Evolutionary conservation across 1,140 invertebrate species (phyloP).

Genomic region (Drosophila malerkotliana): DNA sequence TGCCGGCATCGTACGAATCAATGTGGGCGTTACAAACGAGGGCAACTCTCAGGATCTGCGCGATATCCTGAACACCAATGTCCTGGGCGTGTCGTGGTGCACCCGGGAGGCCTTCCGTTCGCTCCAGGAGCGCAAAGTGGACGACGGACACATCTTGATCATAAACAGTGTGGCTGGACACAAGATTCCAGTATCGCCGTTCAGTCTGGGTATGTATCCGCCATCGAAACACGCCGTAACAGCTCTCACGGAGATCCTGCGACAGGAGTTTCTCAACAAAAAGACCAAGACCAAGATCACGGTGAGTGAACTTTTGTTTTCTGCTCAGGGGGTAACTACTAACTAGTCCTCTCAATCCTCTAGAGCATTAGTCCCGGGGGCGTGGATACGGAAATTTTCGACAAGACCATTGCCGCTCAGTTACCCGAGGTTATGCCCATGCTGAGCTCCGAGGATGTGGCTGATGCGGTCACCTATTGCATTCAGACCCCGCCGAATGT

Average conservation of each 20-base stretch:
- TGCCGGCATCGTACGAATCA: constrained; percentile 85
- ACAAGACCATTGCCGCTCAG: background rate
- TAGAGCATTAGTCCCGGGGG: constrained; percentile 86
- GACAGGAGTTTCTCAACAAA: constrained; percentile 87
- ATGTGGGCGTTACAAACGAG: background rate
- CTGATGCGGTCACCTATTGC: constrained; percentile 86
- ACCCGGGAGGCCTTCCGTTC: constrained; percentile 88
- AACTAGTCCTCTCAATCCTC: background rate
- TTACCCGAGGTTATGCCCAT: constrained; percentile 31
- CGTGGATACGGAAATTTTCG: constrained; percentile 64
- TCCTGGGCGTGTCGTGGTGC: constrained; percentile 88
- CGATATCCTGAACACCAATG: constrained; percentile 87
- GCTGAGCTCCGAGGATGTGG: constrained; percentile 84
- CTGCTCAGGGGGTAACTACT: no score
- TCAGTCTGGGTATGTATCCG: constrained; percentile 85
- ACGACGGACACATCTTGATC: constrained; percentile 89
- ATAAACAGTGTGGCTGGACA: constrained; percentile 88
- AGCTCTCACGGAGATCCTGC: constrained; percentile 87
- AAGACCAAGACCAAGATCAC: constrained; percentile 88
- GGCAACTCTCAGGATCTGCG: constrained; percentile 53
- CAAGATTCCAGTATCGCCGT: constrained; percentile 78
- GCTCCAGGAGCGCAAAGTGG: constrained; percentile 87
- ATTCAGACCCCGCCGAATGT: constrained; percentile 83
- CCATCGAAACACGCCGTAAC: constrained; percentile 89
- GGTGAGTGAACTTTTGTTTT: constrained; percentile 16